phyloP scores from a whole-genome alignment of 2,113 vertebrate species.

The Mastomys coucha region DNA sequence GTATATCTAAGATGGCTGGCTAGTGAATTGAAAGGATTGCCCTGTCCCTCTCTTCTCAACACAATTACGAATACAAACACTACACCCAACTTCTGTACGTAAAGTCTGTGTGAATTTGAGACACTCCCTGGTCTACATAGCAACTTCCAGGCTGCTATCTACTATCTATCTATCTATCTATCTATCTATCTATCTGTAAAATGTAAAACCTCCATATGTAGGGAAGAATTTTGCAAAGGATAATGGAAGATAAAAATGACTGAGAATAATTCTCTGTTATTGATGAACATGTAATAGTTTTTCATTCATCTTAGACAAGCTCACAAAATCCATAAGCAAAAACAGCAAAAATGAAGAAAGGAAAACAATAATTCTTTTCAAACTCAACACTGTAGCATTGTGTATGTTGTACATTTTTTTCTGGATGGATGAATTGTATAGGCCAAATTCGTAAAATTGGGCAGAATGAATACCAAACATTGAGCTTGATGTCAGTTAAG shows the following conservation, averaged over 20 bases:
- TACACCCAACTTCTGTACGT: neutral
- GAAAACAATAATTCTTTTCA: neutral
- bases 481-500: constrained; percentile 25
- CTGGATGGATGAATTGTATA: neutral
- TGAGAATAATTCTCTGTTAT: neutral
- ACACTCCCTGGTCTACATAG: too few relatives aligned
- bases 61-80: neutral
- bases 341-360: neutral
- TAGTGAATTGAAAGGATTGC: too few relatives aligned
- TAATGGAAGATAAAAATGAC: neutral
- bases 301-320: neutral
- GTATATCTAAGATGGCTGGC: neutral
- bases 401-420: constrained; percentile 6
- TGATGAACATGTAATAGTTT: neutral
- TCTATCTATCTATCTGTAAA: too few relatives aligned
- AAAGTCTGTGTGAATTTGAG: too few relatives aligned
- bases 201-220: neutral
- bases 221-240: neutral
- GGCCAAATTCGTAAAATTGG: neutral
- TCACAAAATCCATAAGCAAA: neutral
- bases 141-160: too few relatives aligned
- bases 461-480: neutral
- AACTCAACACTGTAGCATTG: neutral
- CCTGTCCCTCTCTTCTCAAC: neutral
- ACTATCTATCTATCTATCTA: neutral